A percentile compares a stretch with the other conserved stretches of the same genome.
Conservation (phyloP, 2,113 vertebrate genomes). For the Nycticryphes semicollaris region DNA sequence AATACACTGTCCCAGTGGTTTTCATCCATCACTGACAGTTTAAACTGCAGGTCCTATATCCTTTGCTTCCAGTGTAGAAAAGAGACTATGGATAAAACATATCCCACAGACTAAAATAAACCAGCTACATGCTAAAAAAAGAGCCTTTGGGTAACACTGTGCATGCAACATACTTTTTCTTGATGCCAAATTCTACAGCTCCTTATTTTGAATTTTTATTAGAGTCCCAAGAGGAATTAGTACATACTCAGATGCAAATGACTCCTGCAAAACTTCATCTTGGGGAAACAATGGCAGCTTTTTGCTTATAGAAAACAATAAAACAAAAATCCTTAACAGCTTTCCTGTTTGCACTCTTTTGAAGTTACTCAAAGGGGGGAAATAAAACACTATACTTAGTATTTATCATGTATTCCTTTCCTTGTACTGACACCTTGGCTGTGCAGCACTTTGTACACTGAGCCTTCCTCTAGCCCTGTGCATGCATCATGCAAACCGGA, state of each 20-base stretch:
- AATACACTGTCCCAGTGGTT: neutral
- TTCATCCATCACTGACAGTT: neutral
- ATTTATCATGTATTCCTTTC: neutral
- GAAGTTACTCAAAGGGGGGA: neutral
- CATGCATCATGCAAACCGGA: neutral
- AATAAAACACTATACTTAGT: neutral
- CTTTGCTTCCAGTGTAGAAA: neutral
- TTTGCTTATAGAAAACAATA: neutral
- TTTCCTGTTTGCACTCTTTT: neutral
- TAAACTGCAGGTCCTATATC: neutral
- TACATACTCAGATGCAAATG: neutral
- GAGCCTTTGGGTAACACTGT: slow-evolving; percentile 30
- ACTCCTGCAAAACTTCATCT: slow-evolving; percentile 24
- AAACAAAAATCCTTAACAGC: neutral
- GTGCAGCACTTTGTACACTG: neutral
- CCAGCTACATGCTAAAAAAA: slow-evolving; percentile 3
- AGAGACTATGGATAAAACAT: neutral
- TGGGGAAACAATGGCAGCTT: slow-evolving; percentile 11
- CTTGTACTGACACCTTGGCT: neutral
- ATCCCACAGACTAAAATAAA: slow-evolving; percentile 14
- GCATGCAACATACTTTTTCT: neutral
- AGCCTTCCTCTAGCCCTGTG: neutral
- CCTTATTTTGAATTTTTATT: slow-evolving; percentile 46
- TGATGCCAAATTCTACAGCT: slow-evolving; percentile 5
- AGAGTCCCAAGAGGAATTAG: slow-evolving; percentile 24